Conservation (phyloP, 2,888 invertebrate species). For the Cotesia congregata region DNA sequence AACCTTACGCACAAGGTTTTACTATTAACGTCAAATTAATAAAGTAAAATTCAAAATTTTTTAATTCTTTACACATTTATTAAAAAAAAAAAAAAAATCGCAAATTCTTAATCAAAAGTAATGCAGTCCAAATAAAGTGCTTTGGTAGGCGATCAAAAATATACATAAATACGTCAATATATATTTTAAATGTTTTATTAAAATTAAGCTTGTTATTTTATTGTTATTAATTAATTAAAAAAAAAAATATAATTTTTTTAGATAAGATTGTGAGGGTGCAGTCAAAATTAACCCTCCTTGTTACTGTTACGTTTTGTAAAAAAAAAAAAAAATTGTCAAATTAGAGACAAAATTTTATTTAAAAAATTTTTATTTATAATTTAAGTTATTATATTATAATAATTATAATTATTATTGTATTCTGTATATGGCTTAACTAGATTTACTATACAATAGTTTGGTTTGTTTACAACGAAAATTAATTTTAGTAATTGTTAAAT, state of each 20-base stretch:
- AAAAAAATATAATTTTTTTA: slow-evolving; percentile 24
- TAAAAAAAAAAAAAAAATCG: neutral
- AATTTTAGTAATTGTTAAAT: slow-evolving; percentile 53
- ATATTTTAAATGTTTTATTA: slow-evolving; percentile 21
- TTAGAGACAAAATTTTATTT: neutral
- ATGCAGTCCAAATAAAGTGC: slow-evolving; percentile 10
- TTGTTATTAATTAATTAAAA: slow-evolving; percentile 10
- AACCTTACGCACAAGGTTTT: too few relatives aligned
- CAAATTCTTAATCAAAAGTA: slow-evolving; percentile 32
- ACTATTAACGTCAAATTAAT: too few relatives aligned
- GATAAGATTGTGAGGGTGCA: slow-evolving; percentile 49
- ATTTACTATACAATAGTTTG: slow-evolving; percentile 54
- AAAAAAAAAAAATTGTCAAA: slow-evolving; percentile 23
- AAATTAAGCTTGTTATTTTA: slow-evolving; percentile 44
- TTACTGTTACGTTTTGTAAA: slow-evolving; percentile 13
- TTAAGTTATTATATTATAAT: slow-evolving; percentile 4
- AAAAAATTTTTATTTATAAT: slow-evolving; percentile 4
- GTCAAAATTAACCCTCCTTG: neutral
- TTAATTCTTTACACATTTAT: too few relatives aligned
- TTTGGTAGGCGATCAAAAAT: slow-evolving; percentile 28
- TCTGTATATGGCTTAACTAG: slow-evolving; percentile 59
- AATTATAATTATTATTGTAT: slow-evolving; percentile 47
- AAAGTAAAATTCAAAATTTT: too few relatives aligned
- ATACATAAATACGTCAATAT: slow-evolving; percentile 8
- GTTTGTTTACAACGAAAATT: slow-evolving; percentile 53